phyloP scores from a whole-genome alignment of 2,888 invertebrate species.

The Xanthorhoe designata region DNA sequence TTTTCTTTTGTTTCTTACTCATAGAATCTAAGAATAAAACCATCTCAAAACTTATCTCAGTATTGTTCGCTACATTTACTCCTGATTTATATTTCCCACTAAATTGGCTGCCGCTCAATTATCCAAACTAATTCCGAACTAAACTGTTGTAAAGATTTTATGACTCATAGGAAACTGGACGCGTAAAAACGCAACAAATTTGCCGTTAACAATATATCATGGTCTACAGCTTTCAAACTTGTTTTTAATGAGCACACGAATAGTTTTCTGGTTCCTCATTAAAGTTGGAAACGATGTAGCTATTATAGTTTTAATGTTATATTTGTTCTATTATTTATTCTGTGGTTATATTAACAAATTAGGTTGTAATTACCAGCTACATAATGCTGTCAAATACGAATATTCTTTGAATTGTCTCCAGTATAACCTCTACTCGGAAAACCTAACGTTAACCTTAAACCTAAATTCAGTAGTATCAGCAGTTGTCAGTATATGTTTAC shows the following conservation, averaged over 20 bases:
- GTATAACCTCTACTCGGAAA: no score
- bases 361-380: not conserved
- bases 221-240: constrained; percentile 28
- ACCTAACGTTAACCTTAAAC: no score
- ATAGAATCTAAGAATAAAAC: not conserved
- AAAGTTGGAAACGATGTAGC: constrained; percentile 28
- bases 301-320: not conserved
- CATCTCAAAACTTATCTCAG: constrained; percentile 4
- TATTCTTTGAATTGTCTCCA: no score
- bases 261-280: constrained; percentile 62
- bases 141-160: constrained; percentile 48
- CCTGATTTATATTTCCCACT: constrained; percentile 40
- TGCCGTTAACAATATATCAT: constrained; percentile 39
- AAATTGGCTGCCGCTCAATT: constrained; percentile 37
- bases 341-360: not conserved
- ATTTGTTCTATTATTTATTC: no score
- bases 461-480: no score
- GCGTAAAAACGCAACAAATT: constrained; percentile 38
- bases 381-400: not conserved
- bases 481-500: no score
- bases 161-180: constrained; percentile 43
- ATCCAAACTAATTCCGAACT: constrained; percentile 42
- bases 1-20: not conserved
- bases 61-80: constrained; percentile 20
- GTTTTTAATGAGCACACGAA: constrained; percentile 57